Evolutionary conservation across 2,113 vertebrate species (phyloP), one percentile per base, ranked within the genome.

Genomic region (Benitochromis conjunctus): DNA sequence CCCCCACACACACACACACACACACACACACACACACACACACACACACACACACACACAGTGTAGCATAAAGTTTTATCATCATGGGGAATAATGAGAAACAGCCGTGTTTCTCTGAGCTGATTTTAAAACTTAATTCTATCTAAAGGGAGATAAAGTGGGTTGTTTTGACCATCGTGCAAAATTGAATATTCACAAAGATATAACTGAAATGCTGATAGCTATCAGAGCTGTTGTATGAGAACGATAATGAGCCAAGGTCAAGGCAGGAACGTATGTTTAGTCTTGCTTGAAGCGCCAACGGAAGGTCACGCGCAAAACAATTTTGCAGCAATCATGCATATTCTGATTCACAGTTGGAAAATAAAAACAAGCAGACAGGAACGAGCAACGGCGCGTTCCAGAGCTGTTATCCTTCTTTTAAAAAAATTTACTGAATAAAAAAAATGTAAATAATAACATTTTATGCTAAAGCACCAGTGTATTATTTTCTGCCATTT

Each of bases 161-260:
- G 51, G 71, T 82, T 91, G 91, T 92, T 93, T 89, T 89, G 91
- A 86, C 89, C 92, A 87, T 85, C 79, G 14, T 80, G 82, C 82
- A 83, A 85, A 81, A 88, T 53, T 91, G 56, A 93, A 90, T 91
- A 92, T 91, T 87, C 90, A 88, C 85, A 88, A 55, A 89, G 88
- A 84, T 77, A 51, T 58, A 80, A 92, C 66, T 79, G 84, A 92
- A 92, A 85, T 80, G 89, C 86, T 89, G 88, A 93, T 94, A 79
- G 84, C 55, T 81, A 86, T 92, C 74, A 86, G 81, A 90, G 82
- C 77, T 31, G 81, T 60, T 62, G 46, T 54, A 62, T 82, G 60
- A 69, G 88, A 56, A 82, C 43, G 54, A 86, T 86, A 91, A 88
- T 87, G 82, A 89, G 57, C 80, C 81, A 80, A 86, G 85, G 85